These are phyloP conservation scores for Dasysyrphus albostriatus DNA, from an alignment of 2,888 invertebrate genomes.

Conservation along the genomic window DNA sequence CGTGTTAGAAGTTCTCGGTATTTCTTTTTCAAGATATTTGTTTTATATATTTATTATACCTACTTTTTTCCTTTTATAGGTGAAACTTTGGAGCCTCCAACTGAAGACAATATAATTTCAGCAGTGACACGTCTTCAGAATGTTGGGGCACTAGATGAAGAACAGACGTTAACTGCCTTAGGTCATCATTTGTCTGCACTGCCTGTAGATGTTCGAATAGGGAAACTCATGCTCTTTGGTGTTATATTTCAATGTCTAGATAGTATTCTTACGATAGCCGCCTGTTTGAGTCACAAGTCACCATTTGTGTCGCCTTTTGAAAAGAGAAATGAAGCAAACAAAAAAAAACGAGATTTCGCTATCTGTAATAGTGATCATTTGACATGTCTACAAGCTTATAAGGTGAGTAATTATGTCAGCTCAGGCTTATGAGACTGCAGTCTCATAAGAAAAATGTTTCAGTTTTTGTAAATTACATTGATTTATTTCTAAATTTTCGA, in stretches of 20 bases:
- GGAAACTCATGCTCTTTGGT: conserved; percentile 96
- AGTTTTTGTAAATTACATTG: too few relatives aligned
- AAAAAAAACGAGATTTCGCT: conserved; percentile 90
- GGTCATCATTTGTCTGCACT: conserved; percentile 94
- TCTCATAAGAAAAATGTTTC: too few relatives aligned
- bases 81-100: conserved; percentile 90
- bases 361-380: conserved; percentile 95
- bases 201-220: conserved; percentile 95
- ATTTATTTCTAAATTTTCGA: too few relatives aligned
- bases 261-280: conserved; percentile 95
- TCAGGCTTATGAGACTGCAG: neutral
- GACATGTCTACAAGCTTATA: conserved; percentile 92
- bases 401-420: conserved; percentile 84
- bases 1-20: conserved; percentile 80
- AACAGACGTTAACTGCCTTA: conserved; percentile 90
- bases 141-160: conserved; percentile 91
- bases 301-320: conserved; percentile 91
- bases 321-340: conserved; percentile 88
- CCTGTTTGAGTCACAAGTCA: conserved; percentile 91
- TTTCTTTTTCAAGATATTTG: neutral
- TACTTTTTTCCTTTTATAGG: conserved; percentile 83
- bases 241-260: conserved; percentile 96
- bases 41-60: neutral
- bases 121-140: conserved; percentile 89
- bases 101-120: conserved; percentile 87